Evolutionary conservation across 2,888 invertebrate species (phyloP).

Genomic region (Trissolcus japonicus): DNA sequence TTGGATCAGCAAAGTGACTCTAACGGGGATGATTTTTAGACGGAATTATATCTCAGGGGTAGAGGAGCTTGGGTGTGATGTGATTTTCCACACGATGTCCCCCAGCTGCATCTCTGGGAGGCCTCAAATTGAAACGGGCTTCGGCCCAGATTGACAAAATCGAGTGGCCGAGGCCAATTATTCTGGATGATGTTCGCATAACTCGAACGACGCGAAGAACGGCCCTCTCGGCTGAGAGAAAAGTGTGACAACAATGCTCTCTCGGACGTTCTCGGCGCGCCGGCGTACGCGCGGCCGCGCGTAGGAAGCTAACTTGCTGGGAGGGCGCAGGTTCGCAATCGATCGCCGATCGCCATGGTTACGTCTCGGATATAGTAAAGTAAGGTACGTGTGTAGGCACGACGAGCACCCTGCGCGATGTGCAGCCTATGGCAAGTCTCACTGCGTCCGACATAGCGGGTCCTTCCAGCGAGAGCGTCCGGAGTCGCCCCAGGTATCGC

Average conservation of each 20-base stretch:
- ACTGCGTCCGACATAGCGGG: constrained; percentile 34
- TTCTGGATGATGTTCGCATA: too few relatives aligned
- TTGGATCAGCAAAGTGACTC: too few relatives aligned
- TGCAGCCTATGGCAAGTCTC: constrained; percentile 47
- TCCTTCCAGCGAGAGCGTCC: constrained; percentile 21
- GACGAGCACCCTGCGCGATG: constrained; percentile 51
- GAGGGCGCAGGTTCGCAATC: constrained; percentile 70
- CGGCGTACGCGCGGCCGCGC: constrained; percentile 37
- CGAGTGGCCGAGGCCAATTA: too few relatives aligned
- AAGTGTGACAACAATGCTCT: constrained; percentile 44
- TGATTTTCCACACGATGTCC: too few relatives aligned
- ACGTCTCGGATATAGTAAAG: constrained; percentile 64
- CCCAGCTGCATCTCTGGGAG: too few relatives aligned
- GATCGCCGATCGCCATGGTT: constrained; percentile 73
- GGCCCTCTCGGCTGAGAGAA: constrained; percentile 12
- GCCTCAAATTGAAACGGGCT: too few relatives aligned
- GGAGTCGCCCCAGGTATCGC: constrained; percentile 25
- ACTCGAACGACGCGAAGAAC: constrained; percentile 7
- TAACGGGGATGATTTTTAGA: too few relatives aligned
- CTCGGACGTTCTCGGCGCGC: constrained; percentile 27
- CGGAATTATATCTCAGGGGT: too few relatives aligned
- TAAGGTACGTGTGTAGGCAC: constrained; percentile 49
- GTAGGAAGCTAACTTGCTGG: constrained; percentile 16
- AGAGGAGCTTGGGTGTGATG: too few relatives aligned
- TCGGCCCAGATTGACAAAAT: too few relatives aligned